phyloP scores from a whole-genome alignment of 1,140 invertebrate species.

The Penaeus japonicus region DNA sequence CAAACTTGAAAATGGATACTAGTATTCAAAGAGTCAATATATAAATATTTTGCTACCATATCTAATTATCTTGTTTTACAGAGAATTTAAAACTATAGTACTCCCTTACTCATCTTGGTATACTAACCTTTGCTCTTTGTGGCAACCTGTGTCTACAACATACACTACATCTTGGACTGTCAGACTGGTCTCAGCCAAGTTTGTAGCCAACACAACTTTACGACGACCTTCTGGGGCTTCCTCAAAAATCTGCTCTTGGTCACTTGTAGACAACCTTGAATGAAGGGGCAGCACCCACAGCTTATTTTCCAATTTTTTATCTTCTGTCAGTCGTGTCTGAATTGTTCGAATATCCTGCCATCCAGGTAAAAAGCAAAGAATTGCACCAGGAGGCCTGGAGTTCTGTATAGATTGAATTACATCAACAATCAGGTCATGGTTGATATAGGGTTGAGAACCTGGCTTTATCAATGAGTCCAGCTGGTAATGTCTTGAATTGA shows the following conservation, averaged over 20 bases:
- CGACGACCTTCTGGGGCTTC: conserved; percentile 69
- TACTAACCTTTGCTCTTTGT: conserved; percentile 76
- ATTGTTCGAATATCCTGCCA: conserved; percentile 68
- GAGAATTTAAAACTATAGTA: no score
- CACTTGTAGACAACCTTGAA: conserved; percentile 79
- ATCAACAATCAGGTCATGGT: conserved; percentile 60
- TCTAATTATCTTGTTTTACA: no score
- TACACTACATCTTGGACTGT: conserved; percentile 91
- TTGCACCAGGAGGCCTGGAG: conserved; percentile 62
- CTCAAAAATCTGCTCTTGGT: conserved; percentile 82
- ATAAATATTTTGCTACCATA: no score
- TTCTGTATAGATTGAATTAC: conserved; percentile 62
- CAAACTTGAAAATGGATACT: no score
- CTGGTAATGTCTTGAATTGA: conserved; percentile 10
- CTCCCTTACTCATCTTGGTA: no score
- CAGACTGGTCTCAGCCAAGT: conserved; percentile 93
- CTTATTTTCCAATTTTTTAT: conserved; percentile 17
- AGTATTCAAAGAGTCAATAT: no score
- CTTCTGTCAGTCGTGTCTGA: conserved; percentile 60
- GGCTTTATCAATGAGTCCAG: not conserved
- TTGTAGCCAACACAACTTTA: conserved; percentile 91
- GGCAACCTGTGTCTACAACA: conserved; percentile 89
- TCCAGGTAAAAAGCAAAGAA: conserved; percentile 74
- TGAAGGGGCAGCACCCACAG: conserved; percentile 78
- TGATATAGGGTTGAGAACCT: conserved; percentile 68